Conservation (phyloP, 1,140 invertebrate species). For the Megalopta genalis region DNA sequence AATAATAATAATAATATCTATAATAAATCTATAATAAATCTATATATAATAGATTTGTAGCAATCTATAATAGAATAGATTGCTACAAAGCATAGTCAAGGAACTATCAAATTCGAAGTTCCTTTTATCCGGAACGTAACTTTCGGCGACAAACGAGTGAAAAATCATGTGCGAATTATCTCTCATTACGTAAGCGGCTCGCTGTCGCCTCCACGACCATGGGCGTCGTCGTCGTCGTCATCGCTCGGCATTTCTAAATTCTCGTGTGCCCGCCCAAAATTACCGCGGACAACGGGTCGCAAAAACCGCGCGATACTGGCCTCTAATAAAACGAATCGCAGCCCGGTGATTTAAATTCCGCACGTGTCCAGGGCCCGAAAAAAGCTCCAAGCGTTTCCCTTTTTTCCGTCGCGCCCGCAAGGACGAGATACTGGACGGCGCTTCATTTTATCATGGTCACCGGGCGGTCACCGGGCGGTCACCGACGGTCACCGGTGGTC, state of each 20-base stretch:
- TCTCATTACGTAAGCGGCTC: background rate
- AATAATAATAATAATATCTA: too few species aligned
- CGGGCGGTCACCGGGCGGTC: slow-evolving; percentile 40
- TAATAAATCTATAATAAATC: too few species aligned
- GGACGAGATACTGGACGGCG: slow-evolving; percentile 46
- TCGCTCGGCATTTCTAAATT: slow-evolving; percentile 1
- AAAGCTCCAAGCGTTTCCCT: slow-evolving; percentile 7
- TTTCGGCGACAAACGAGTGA: too few species aligned
- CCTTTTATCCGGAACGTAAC: too few species aligned
- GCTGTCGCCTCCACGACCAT: background rate
- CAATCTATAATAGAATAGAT: too few species aligned
- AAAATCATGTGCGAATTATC: background rate
- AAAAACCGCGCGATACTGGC: slow-evolving; percentile 25
- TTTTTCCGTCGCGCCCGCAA: slow-evolving; percentile 22
- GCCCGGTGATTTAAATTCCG: slow-evolving; percentile 45
- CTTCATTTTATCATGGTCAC: slow-evolving; percentile 53
- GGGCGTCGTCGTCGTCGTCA: slow-evolving; percentile 8
- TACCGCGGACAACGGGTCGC: slow-evolving; percentile 18
- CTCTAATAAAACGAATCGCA: slow-evolving; percentile 39
- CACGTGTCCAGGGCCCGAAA: slow-evolving; percentile 33
- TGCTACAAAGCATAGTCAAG: too few species aligned
- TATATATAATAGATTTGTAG: too few species aligned
- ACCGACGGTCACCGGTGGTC: slow-evolving; percentile 30
- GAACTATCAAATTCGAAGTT: too few species aligned
- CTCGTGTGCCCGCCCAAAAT: slow-evolving; percentile 9